Evolutionary conservation across 2,113 vertebrate genomes (phyloP).

Genomic region (Tamias sibiricus): DNA sequence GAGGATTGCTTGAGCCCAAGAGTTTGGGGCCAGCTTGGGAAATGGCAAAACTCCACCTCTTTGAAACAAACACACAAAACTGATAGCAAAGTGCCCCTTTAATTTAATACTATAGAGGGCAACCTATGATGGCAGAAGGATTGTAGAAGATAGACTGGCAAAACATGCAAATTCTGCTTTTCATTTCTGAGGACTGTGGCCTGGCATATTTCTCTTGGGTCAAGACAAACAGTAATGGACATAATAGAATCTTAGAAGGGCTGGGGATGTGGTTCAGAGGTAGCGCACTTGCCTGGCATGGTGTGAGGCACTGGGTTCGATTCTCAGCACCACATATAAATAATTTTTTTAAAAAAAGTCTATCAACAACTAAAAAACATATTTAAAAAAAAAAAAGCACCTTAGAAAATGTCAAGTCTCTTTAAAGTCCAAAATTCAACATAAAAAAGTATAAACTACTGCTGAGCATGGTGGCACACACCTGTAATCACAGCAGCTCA

Average conservation of each 20-base stretch:
- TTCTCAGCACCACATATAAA: too few species aligned
- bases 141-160: neutral
- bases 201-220: neutral
- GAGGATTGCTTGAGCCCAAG: neutral
- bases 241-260: neutral
- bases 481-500: too few species aligned
- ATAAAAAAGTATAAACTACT: conserved; percentile 23
- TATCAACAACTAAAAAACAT: too few species aligned
- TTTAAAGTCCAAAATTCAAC: conserved; percentile 33
- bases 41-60: neutral
- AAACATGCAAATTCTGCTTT: neutral
- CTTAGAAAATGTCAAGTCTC: conserved; percentile 27
- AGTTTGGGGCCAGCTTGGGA: neutral
- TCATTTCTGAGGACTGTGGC: neutral
- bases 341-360: too few species aligned
- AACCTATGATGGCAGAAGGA: neutral
- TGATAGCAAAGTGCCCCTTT: neutral
- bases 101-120: neutral
- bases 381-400: too few species aligned
- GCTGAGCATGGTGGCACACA: too few species aligned
- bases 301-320: too few species aligned
- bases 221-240: neutral
- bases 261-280: too few species aligned
- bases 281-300: too few species aligned
- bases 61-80: neutral